Evolutionary conservation across 2,797 vertebrate genomes (phyloP).

Genomic region (Xerus rutilus): DNA sequence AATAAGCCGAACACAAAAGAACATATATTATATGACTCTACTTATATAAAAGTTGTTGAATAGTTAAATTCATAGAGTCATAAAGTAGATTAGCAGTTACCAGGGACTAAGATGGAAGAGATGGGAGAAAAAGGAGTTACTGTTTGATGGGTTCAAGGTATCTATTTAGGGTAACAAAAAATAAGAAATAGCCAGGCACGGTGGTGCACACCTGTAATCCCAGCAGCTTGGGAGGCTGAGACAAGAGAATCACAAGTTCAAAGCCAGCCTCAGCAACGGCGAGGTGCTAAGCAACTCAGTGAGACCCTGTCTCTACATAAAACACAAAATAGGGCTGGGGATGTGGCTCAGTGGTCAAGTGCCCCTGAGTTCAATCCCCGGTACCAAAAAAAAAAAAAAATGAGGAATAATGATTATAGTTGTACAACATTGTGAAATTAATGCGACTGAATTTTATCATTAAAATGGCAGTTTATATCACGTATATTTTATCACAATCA

Average conservation of each 20-base stretch:
- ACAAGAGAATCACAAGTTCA: no score
- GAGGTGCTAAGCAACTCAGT: no score
- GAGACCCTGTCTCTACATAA: no score
- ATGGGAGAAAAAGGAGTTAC: neutral
- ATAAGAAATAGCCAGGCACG: neutral
- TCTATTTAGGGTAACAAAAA: slow-evolving; percentile 14
- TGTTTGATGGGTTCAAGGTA: slow-evolving; percentile 8
- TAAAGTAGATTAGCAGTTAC: neutral
- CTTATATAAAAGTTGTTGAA: neutral
- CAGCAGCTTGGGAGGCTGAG: no score
- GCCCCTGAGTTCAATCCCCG: no score
- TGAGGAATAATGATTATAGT: slow-evolving; percentile 8
- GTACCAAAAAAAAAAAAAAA: neutral
- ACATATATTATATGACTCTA: neutral
- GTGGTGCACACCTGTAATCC: no score
- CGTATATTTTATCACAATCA: slow-evolving; percentile 9
- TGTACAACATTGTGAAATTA: neutral
- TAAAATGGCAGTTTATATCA: slow-evolving; percentile 13
- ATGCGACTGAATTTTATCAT: neutral
- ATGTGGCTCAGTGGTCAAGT: no score
- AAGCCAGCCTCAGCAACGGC: no score
- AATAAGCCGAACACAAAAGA: slow-evolving; percentile 32
- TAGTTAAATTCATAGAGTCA: slow-evolving; percentile 13
- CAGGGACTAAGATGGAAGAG: neutral
- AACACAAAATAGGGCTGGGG: no score